Evolutionary conservation across 1,140 invertebrate species (phyloP).

Genomic region (Drosophila rufa): DNA sequence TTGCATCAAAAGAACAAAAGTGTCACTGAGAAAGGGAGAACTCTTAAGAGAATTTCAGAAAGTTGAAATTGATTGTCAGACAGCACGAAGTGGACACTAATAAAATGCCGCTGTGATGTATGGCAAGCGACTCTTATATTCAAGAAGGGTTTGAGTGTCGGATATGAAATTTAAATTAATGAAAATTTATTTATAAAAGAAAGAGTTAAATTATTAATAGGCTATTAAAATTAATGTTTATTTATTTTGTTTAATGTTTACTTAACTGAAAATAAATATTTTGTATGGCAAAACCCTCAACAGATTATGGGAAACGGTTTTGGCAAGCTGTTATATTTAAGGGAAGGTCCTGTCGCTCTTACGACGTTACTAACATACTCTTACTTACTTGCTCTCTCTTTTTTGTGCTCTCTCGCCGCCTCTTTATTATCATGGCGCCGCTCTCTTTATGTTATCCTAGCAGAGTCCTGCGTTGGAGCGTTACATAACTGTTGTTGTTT

Average conservation of each 20-base stretch:
- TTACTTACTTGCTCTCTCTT: slow-evolving; percentile 5
- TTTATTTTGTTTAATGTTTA: not conserved
- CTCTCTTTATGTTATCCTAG: slow-evolving; percentile 1
- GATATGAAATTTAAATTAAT: slow-evolving; percentile 13
- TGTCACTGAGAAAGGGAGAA: slow-evolving; percentile 5
- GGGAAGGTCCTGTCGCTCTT: slow-evolving; percentile 12
- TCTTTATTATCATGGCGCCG: slow-evolving; percentile 7
- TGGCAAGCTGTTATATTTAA: slow-evolving; percentile 40
- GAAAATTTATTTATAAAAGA: not conserved
- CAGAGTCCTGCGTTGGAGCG: slow-evolving; percentile 1
- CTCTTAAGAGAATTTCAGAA: not conserved
- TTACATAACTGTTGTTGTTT: slow-evolving; percentile 60
- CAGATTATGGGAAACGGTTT: not conserved
- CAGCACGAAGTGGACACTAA: slow-evolving; percentile 44
- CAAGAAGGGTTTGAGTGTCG: slow-evolving; percentile 19
- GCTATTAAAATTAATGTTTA: not conserved
- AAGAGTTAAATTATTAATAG: not conserved
- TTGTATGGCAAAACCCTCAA: not conserved
- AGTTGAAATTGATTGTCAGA: slow-evolving; percentile 45
- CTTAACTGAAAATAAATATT: not conserved
- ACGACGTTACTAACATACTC: not conserved
- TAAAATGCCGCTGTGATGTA: slow-evolving; percentile 57
- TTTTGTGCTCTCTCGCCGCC: not conserved
- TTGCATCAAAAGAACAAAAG: not conserved
- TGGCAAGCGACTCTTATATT: slow-evolving; percentile 55